Percentiles rank a stretch among this genome's conserved stretches.
Evolutionary conservation across 2,888 invertebrate genomes (phyloP).

Genomic region (Athripsodes cinereus): DNA sequence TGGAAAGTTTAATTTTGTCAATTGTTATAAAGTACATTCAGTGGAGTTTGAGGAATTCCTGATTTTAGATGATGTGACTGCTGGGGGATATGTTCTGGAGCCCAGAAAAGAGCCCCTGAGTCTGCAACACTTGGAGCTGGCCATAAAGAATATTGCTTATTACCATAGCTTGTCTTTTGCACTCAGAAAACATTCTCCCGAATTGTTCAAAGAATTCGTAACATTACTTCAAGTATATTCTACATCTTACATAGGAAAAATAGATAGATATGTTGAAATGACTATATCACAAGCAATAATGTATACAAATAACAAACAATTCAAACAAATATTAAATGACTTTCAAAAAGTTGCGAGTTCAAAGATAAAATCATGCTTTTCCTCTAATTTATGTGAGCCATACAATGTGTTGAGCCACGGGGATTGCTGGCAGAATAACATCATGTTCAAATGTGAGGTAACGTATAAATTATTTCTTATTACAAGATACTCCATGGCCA

Average conservation of each 20-base stretch:
- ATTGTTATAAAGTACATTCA: slow-evolving; percentile 8
- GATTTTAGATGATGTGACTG: slow-evolving; percentile 24
- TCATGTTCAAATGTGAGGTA: slow-evolving; percentile 40
- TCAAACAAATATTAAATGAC: slow-evolving; percentile 1
- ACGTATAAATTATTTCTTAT: too few species aligned
- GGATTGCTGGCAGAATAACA: slow-evolving; percentile 28
- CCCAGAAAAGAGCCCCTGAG: slow-evolving; percentile 28
- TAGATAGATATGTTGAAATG: background rate
- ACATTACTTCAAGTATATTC: slow-evolving; percentile 10
- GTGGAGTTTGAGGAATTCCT: slow-evolving; percentile 27
- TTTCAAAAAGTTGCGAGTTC: background rate
- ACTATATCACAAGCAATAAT: background rate
- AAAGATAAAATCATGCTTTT: background rate
- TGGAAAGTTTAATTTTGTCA: slow-evolving; percentile 3
- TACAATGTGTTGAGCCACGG: slow-evolving; percentile 17
- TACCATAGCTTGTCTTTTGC: slow-evolving; percentile 33
- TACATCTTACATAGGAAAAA: background rate
- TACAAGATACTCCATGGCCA: too few species aligned
- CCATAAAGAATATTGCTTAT: slow-evolving; percentile 31
- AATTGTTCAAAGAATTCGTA: slow-evolving; percentile 28
- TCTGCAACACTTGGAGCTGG: slow-evolving; percentile 30
- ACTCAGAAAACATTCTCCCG: slow-evolving; percentile 30
- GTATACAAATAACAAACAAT: background rate
- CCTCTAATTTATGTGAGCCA: slow-evolving; percentile 4
- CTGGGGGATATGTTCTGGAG: slow-evolving; percentile 9